phyloP scores from a whole-genome alignment of 2,888 invertebrate genomes.

The Conchocele bisecta region DNA sequence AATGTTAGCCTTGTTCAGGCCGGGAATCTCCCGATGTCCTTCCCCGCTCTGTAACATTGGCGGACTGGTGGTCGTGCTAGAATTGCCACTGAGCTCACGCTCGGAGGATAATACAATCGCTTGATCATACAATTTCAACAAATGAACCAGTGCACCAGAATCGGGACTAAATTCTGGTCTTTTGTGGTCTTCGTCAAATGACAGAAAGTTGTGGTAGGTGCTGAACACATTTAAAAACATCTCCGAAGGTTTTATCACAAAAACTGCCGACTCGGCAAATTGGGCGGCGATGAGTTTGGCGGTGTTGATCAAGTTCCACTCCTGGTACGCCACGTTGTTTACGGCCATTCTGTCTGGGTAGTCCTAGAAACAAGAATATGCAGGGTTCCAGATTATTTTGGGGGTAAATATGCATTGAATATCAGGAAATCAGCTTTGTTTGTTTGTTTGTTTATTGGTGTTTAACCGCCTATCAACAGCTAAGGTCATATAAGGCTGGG shows the following conservation, averaged over 20 bases:
- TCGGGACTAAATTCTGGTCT: slow-evolving; percentile 89
- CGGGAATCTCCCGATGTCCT: background rate
- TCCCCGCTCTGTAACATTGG: too few relatives aligned
- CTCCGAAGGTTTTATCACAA: slow-evolving; percentile 84
- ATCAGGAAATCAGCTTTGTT: too few relatives aligned
- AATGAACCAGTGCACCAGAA: slow-evolving; percentile 89
- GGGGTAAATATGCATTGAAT: too few relatives aligned
- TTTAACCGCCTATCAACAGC: too few relatives aligned
- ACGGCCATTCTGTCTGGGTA: slow-evolving; percentile 92
- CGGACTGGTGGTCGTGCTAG: background rate
- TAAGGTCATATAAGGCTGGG: too few relatives aligned
- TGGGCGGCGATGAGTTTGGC: slow-evolving; percentile 87
- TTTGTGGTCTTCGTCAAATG: slow-evolving; percentile 89
- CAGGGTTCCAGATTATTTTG: too few relatives aligned
- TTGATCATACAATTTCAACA: slow-evolving; percentile 85
- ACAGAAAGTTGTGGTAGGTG: slow-evolving; percentile 94
- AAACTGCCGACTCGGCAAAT: slow-evolving; percentile 86
- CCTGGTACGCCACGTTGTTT: slow-evolving; percentile 86
- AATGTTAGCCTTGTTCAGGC: background rate
- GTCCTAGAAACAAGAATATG: slow-evolving; percentile 86
- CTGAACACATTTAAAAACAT: slow-evolving; percentile 93
- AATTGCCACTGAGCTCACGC: background rate
- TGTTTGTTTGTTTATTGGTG: too few relatives aligned
- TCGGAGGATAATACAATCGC: slow-evolving; percentile 19
- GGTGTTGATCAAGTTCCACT: slow-evolving; percentile 92